Base-by-base conservation (phyloP, 37 sponge, comb jelly and placozoan genomes). In the Oopsacas minuta region DNA sequence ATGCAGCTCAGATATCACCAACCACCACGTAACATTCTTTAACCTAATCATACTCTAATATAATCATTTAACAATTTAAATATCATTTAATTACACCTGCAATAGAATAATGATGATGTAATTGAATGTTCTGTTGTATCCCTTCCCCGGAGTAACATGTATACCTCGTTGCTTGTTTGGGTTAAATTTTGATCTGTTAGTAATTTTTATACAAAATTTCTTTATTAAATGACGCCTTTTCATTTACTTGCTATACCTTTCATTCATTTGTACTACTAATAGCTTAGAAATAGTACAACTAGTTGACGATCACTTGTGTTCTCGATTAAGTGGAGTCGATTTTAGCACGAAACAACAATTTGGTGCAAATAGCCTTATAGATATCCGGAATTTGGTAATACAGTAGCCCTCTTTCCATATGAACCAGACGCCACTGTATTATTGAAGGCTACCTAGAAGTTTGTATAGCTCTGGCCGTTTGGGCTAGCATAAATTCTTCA, bases 161-260 rank as follows among this genome's bases (percentile, higher is more conserved):
- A n/a, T 61, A 34, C 75, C 30, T n/a, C 75, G 75, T 61, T 61
- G 75, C 75, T 61, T 61, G 17, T 61, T 32, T 61, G 75, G 75
- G 75, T 61, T 61, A 61, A 61, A 61, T 61, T 61, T 61, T 61
- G 75, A 61, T 32, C 30, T 61, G 75, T 61, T 61, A n/a, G 7
- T 46, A 46, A 61, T 20, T 61, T 61, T 61, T 61, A 25, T 61
- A 61, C 75, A 61, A 61, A 42, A 61, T 61, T 61, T 61, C 75
- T 61, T 61, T 61, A 61, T 61, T 61, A 61, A 61, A 61, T 61
- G 75, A 61, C 75, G 75, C 75, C 12, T 61, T 61, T 61, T 61
- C 20, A 61, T 61, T 25, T 61, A n/a, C 22, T 42, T 42, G 15
- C 15, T 42, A 42, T 15, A 42, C 15, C 49, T 42, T 42, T 17